phyloP scores from a whole-genome alignment of 1,140 invertebrate genomes.

The Capitella teleta region DNA sequence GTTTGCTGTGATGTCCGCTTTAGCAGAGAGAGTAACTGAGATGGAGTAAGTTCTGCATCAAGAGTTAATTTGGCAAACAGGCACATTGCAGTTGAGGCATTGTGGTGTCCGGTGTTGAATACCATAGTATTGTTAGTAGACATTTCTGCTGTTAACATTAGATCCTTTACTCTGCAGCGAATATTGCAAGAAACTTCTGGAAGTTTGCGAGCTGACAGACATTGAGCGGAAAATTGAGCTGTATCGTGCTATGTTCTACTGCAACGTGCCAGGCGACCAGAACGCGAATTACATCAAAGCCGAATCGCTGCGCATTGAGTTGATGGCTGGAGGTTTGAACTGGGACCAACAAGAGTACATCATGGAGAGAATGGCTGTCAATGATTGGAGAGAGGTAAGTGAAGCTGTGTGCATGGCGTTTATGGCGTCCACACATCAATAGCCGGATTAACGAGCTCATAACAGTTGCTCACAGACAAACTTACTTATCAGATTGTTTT shows the following conservation, averaged over 20 bases:
- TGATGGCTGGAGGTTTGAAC: conserved; percentile 39
- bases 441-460: too few relatives aligned
- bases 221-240: conserved; percentile 36
- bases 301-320: conserved; percentile 33
- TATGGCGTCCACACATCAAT: neutral
- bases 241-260: conserved; percentile 35
- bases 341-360: conserved; percentile 37
- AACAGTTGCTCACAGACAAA: neutral
- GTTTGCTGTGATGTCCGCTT: conserved; percentile 37
- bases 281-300: conserved; percentile 32
- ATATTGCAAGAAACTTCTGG: conserved; percentile 30
- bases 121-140: too few relatives aligned
- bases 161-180: conserved; percentile 18
- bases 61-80: neutral
- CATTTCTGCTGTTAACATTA: too few relatives aligned
- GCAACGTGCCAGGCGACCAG: conserved; percentile 22
- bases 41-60: conserved; percentile 41
- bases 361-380: conserved; percentile 32
- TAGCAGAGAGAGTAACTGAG: conserved; percentile 35
- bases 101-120: neutral
- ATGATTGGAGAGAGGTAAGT: conserved; percentile 25
- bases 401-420: neutral
- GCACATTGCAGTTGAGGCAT: neutral
- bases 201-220: conserved; percentile 32
- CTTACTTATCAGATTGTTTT: neutral